Evolutionary conservation across 1,140 invertebrate species (phyloP).

Genomic region (Drosophila bipectinata): DNA sequence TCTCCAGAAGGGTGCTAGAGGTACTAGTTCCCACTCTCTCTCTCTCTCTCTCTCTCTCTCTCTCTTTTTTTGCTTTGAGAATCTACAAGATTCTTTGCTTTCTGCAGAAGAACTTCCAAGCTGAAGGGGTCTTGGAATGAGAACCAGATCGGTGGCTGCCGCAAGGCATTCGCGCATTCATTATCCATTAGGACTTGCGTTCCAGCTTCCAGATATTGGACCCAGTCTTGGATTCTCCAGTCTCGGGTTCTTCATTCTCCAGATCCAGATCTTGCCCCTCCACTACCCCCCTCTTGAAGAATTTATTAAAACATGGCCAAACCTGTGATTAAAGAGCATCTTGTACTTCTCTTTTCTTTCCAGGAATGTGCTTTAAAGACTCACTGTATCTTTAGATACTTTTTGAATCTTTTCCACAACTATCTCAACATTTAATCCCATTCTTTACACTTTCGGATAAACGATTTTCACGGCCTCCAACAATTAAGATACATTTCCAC

Average conservation of each 20-base stretch:
- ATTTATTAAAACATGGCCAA: conserved; percentile 75
- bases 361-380: no score
- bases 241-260: conserved; percentile 4
- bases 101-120: background rate
- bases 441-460: conserved; percentile 52
- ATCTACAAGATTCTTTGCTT: no score
- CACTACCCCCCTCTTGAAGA: background rate
- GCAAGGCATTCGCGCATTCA: conserved; percentile 74
- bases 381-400: conserved; percentile 5
- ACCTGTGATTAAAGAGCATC: conserved; percentile 66
- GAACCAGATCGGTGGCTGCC: conserved; percentile 46
- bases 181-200: conserved; percentile 68
- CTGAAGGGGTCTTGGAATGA: background rate
- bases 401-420: conserved; percentile 26
- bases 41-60: no score
- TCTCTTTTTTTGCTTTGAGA: no score
- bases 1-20: no score
- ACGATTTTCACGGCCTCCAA: conserved; percentile 24
- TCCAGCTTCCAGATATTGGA: conserved; percentile 14
- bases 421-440: conserved; percentile 28
- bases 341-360: conserved; percentile 18
- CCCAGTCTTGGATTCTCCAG: background rate
- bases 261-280: background rate
- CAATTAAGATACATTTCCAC: conserved; percentile 64
- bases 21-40: no score